Evolutionary conservation across 92 coral and sea anemone genomes (phyloP), one percentile per base, ranked within the genome.

Genomic region (Parazoanthus atlanticus): DNA sequence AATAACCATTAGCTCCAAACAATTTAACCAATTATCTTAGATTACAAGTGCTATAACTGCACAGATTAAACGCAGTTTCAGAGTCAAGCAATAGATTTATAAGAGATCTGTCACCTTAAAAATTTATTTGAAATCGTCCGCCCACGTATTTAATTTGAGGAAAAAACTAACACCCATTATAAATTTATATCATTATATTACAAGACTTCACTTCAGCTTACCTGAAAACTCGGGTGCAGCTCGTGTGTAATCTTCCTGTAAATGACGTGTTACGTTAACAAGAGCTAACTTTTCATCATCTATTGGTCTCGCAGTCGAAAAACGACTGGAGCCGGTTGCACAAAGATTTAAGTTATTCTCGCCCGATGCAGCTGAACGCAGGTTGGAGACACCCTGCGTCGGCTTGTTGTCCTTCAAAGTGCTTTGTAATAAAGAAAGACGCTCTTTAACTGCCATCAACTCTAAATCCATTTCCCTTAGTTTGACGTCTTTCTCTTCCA

Each of bases 401-500:
- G 66, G 29, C 3, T 81, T 89, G 89, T 88, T 92, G 43, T 81
- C 92, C 16, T 89, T 89, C 38, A 92, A 81, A 66, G 95, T 85
- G 40, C 89, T 82, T 85, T 93, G 92, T 36, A 93, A 46, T 11
- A 88, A 82, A 1, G 92, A 54, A 74, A 97, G 75, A 77, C 90
- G 96, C 76, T 94, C 94, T 86, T 91, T 97, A 19, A 94, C 94
- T 47, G 89, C 92, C 40, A 82, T 75, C 28, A 97, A 86, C 80
- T 97, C 98, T 25, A 90, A 90, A 58, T 97, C 97, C 43, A 97
- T 47, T 40, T 92, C 96, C 40, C 85, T 91, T 36, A 97, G 64
- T 61, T 95, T 95, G 8, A 81, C 80, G 74, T 94, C 97, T 93
- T 97, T 97, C 76, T 89, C 88, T 82, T 92, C 95, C 49, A 97